Evolutionary conservation across 1,140 invertebrate genomes (phyloP).

Genomic region (Telenomus remus): DNA sequence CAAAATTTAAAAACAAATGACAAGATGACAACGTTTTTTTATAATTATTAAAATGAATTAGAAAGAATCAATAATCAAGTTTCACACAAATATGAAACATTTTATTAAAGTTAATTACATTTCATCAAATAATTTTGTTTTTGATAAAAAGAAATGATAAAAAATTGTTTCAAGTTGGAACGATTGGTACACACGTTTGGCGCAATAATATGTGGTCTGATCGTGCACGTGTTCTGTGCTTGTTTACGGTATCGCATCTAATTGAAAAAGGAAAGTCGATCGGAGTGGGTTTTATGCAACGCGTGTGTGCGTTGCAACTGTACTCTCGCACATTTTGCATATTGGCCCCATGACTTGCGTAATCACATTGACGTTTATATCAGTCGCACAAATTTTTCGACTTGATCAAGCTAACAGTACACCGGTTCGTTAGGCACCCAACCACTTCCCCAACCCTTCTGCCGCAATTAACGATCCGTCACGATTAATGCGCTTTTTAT

Average conservation of each 20-base stretch:
- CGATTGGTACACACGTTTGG: neutral
- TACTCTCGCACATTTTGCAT: slow-evolving; percentile 33
- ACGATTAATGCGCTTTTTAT: slow-evolving; percentile 3
- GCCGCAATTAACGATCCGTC: slow-evolving; percentile 4
- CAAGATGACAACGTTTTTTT: too few species aligned
- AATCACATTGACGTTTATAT: too few species aligned
- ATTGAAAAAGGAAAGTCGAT: slow-evolving; percentile 53
- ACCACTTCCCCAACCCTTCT: slow-evolving; percentile 23
- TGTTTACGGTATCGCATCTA: slow-evolving; percentile 11
- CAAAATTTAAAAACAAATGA: too few species aligned
- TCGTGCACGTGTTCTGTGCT: too few species aligned
- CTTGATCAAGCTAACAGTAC: slow-evolving; percentile 10
- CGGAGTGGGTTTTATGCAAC: slow-evolving; percentile 21
- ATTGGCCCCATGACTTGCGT: neutral
- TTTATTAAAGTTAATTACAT: too few species aligned
- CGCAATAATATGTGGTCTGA: neutral
- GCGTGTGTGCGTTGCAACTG: slow-evolving; percentile 15
- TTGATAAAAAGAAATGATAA: too few species aligned
- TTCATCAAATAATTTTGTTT: too few species aligned
- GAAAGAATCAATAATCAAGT: too few species aligned
- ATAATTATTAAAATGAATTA: too few species aligned
- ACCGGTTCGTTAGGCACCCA: slow-evolving; percentile 34
- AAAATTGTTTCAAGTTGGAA: too few species aligned
- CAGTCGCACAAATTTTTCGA: neutral
- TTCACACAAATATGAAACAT: too few species aligned